Evolutionary conservation across 2,113 vertebrate species (phyloP), one percentile per base, ranked within the genome.

Genomic region (Anoura caudifer): DNA sequence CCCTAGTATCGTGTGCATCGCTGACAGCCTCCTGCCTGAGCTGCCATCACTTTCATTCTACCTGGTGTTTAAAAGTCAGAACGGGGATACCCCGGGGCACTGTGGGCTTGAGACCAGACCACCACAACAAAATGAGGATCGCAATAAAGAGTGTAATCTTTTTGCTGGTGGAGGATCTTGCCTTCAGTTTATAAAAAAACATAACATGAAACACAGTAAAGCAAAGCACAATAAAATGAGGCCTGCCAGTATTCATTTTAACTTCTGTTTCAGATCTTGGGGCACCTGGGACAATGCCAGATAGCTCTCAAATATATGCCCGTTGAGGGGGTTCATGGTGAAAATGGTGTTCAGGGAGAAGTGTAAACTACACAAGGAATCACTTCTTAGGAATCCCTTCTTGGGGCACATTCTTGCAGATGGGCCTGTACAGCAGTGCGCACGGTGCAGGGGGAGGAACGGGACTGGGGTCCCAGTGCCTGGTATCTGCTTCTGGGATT

Each of bases 201-300:
- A 4, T 26, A 80, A 56, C 52, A 61, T 61, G 56, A 43, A 82
- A 28, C 6, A 3, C 26, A 82, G 31, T 61, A 41, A 59, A 81
- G 54, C 79, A 59, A 41, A 41, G 54, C 36, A 31, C 79, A 31
- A 24, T 82, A 43, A 61, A 82, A 82, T 31, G 26, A 82, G 56
- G 56, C 19, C 38, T 61, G 80, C 56, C 56, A 43, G 36, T 31
- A 67, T 67, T 43, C 73, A 73, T 63, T 82, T 83, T 65, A 75
- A 94, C 69, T 65, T 63, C 31, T 13, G 65, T 73, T 94, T 83
- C 38, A 59, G 36, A 84, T 77, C 72, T 28, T 56, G 19, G 59
- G 33, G 13, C 20, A 87, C 19, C 19, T 28, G 54, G 31, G 38
- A 81, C 56, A 56, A 24, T 41, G 87, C 63, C 50, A 73, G 63